Percentiles rank a stretch among this genome's conserved stretches.
Conservation (phyloP, 2,113 vertebrate species). For the Grus americana region DNA sequence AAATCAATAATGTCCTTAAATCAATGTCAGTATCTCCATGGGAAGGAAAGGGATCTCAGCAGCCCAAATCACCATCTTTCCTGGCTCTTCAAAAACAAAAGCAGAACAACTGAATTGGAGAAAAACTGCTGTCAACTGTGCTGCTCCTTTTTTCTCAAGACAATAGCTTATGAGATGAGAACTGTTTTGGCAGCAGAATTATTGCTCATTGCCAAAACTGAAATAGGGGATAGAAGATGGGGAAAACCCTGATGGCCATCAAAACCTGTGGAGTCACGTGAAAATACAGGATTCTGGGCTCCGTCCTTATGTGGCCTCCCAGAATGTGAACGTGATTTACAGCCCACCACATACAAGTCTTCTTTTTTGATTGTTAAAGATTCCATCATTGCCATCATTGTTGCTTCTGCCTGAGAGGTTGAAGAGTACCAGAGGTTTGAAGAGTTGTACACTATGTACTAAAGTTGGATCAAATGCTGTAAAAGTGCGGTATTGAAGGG, state of each 20-base stretch:
- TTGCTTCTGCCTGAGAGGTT: neutral
- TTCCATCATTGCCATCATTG: neutral
- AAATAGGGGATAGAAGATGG: neutral
- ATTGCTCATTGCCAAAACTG: neutral
- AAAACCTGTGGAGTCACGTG: neutral
- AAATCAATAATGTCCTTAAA: neutral
- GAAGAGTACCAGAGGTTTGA: neutral
- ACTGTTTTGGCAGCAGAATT: neutral
- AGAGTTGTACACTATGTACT: neutral
- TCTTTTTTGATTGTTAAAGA: neutral
- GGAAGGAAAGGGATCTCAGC: neutral
- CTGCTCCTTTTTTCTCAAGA: neutral
- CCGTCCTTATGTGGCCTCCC: neutral
- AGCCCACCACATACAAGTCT: neutral
- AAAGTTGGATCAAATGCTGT: neutral
- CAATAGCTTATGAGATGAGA: neutral
- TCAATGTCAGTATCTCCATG: neutral
- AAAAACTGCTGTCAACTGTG: neutral
- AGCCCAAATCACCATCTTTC: neutral
- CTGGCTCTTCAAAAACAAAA: neutral
- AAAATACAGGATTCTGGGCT: neutral
- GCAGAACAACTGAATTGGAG: neutral
- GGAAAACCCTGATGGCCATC: neutral
- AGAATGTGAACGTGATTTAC: neutral
- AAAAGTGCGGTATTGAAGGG: accelerated